Evolutionary conservation across 2,888 invertebrate genomes (phyloP).

Genomic region (Onthophagus sagittarius): DNA sequence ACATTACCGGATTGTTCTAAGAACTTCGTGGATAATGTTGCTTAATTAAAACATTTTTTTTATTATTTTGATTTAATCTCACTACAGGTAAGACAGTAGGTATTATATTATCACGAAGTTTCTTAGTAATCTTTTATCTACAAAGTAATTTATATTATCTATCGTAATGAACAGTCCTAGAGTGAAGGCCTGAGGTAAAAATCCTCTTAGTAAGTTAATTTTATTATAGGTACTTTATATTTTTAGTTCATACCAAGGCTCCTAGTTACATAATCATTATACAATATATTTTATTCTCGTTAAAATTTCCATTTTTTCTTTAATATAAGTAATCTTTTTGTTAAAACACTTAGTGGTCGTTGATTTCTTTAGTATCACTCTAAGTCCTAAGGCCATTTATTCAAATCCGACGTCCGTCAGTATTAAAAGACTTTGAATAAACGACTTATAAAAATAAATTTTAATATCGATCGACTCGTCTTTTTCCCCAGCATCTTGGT

Average conservation of each 20-base stretch:
- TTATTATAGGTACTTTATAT: background rate
- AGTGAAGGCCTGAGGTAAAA: slow-evolving; percentile 29
- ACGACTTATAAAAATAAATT: slow-evolving; percentile 28
- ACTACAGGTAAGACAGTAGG: slow-evolving; percentile 3
- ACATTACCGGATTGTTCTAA: background rate
- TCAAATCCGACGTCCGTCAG: slow-evolving; percentile 24
- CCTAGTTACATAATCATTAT: slow-evolving; percentile 10
- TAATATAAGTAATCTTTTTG: slow-evolving; percentile 11
- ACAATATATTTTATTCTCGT: slow-evolving; percentile 17
- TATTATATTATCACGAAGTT: background rate
- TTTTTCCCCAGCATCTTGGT: slow-evolving; percentile 6
- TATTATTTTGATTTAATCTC: background rate
- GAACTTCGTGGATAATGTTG: background rate
- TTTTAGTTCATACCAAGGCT: background rate
- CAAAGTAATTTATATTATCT: background rate
- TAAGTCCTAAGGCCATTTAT: slow-evolving; percentile 44
- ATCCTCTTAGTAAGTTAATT: slow-evolving; percentile 18
- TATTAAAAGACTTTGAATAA: slow-evolving; percentile 22
- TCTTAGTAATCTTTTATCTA: slow-evolving; percentile 14
- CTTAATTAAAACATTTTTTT: background rate
- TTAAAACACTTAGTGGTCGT: slow-evolving; percentile 46
- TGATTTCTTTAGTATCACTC: slow-evolving; percentile 42
- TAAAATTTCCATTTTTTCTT: slow-evolving; percentile 9
- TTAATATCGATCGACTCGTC: slow-evolving; percentile 14
- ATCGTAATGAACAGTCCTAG: slow-evolving; percentile 26